These are phyloP conservation scores for Dryococelus australis DNA, from an alignment of 2,888 invertebrate genomes.

Conservation along the genomic window DNA sequence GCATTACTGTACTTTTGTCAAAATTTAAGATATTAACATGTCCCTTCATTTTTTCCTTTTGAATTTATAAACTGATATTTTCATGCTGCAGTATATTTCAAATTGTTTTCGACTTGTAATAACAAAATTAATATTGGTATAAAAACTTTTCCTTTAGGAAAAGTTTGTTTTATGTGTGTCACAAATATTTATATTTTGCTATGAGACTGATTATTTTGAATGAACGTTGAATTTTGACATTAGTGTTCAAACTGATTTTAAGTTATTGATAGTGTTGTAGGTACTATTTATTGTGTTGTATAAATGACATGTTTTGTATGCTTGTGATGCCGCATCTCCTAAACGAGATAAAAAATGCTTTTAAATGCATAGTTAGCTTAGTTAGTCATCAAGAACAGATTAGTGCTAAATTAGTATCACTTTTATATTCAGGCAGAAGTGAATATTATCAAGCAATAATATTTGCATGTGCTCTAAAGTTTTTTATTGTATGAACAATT, in stretches of 20 bases:
- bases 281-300: neutral
- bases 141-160: neutral
- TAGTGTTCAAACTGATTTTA: neutral
- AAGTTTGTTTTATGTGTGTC: neutral
- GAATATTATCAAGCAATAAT: neutral
- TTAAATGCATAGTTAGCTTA: neutral
- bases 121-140: no score
- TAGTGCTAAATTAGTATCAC: neutral
- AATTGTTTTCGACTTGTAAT: no score
- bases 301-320: neutral
- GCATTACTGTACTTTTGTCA: neutral
- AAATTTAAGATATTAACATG: neutral
- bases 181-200: neutral
- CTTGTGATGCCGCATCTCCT: neutral
- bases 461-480: neutral
- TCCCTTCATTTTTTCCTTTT: neutral
- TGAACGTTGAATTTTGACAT: neutral
- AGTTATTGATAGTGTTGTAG: neutral
- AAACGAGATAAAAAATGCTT: neutral
- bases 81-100: no score
- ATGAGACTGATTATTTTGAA: slow-evolving; percentile 16
- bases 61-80: neutral
- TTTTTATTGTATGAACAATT: neutral
- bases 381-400: neutral
- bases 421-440: neutral